Percentiles rank a stretch among this genome's conserved stretches.
Conservation (phyloP, 2,888 invertebrate genomes). For the Axea sp. region DNA sequence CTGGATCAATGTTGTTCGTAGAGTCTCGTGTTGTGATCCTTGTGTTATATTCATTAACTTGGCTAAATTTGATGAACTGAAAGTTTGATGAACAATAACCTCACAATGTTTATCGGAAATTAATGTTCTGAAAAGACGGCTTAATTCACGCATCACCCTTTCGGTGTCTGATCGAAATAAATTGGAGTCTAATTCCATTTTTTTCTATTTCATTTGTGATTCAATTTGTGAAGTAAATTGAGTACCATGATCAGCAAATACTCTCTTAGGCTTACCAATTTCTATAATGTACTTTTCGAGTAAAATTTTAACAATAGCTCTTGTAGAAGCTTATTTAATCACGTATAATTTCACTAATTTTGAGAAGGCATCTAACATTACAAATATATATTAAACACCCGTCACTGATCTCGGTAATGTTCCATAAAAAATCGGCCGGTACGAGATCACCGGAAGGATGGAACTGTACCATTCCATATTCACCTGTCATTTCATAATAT, state of each 20-base stretch:
- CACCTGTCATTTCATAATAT: conserved; percentile 17
- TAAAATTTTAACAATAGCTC: neutral
- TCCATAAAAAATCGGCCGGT: conserved; percentile 33
- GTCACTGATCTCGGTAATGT: conserved; percentile 6
- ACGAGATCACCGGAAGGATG: conserved; percentile 14
- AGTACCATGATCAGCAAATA: conserved; percentile 21
- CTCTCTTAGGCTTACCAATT: conserved; percentile 4
- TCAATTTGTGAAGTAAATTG: conserved; percentile 20
- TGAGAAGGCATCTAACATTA: conserved; percentile 10
- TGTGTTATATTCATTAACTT: too few species aligned
- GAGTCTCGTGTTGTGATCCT: too few species aligned
- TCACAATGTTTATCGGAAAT: conserved; percentile 40
- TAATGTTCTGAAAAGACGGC: conserved; percentile 56
- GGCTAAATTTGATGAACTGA: too few species aligned
- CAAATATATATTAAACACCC: conserved; percentile 26
- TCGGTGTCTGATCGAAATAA: conserved; percentile 61
- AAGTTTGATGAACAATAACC: too few species aligned
- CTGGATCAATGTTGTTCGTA: too few species aligned
- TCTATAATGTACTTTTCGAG: conserved; percentile 15
- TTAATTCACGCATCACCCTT: conserved; percentile 59
- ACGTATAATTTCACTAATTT: conserved; percentile 12
- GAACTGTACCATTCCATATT: neutral
- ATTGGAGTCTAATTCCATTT: conserved; percentile 5
- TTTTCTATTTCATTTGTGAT: too few species aligned
- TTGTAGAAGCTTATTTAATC: conserved; percentile 12